Evolutionary conservation across 2,797 vertebrate genomes (phyloP), one percentile per base, ranked within the genome.

Genomic region (Apodemus agrarius): DNA sequence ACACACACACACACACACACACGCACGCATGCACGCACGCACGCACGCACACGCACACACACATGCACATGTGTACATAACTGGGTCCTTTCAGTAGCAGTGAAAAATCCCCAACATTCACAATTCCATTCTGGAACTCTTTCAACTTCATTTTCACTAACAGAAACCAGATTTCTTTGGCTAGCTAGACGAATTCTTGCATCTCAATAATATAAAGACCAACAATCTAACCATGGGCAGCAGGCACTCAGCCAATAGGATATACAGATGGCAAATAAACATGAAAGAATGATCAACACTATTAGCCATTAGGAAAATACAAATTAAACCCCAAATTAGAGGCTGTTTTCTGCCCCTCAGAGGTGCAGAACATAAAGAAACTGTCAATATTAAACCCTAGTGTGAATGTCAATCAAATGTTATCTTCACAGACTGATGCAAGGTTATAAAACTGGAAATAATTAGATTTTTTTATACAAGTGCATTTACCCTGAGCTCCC

Each of bases 391-490:
- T 72, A 94, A 74, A 80, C 17, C 8, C 63, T 54, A 43, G 21
- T 52, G 31, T 67, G 74, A 74, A 87, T 61, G 37, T 54, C 61
- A 85, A 76, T 59, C 63, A 85, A 40, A 61, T n/a, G 57, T 34
- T 34, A 84, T 65, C 79, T n/a, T 59, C 17, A 40, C 16, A 46
- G 24, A 29, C 74, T 61, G n/a, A 69, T 59, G 13, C n/a, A 29
- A 46, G 69, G 52, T 78, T 90, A 54, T 78, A 63, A 92, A 92
- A 90, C 22, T 65, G 34, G 54, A 89, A 96, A 82, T 11, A 29
- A 65, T 61, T 63, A 63, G n/a, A 26, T 19, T 67, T 84, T 91
- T 88, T 80, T 52, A 84, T 22, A 40, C 81, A 82, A 89, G 72
- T 46, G 46, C n/a, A 79, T 61, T 76, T 24, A 24, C 57, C 34